Evolutionary conservation across 2,113 vertebrate species (phyloP), one percentile per base, ranked within the genome.

Genomic region (Ramphastos sulfuratus): DNA sequence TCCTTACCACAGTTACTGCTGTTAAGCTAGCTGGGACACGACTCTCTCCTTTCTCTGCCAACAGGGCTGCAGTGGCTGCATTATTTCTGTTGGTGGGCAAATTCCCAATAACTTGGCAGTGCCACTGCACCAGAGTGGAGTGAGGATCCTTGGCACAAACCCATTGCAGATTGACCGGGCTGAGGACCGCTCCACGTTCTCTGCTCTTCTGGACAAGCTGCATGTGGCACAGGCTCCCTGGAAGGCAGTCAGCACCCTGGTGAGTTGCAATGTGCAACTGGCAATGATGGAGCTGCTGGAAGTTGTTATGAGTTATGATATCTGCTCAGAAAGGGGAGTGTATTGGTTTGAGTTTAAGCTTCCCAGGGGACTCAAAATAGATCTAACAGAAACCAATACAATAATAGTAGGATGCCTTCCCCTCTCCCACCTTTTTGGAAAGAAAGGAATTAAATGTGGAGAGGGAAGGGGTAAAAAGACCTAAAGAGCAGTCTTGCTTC

Each of bases 51-150:
- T 66, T 89, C n/a, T 86, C 67, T 90, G 39, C 65, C 64, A 23
- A 31, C 92, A 99, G 99, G 98, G 97, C 9, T 99, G 99, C 85
- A 97, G 94, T 35, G 99, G 99, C 64, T 99, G 98, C 97, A 99
- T 99, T 55, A 98, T 99, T 87, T 99, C 99, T 31, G 99, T 99
- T 0, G 99, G 99, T 5, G 99, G 99, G 23, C 99, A 99, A 97
- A 99, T 99, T 93, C 99, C 99, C 59, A 99, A 99, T 94, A 99
- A 99, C 94, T 90, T 99, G 96, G 99, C 99, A 1, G 95, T 98
- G 33, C 99, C 99, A 1, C 91, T 99, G 46, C 97, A 98, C 93
- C 97, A 94, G 93, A 99, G 95, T 7, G 98, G 98, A 11, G 98
- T 99, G 87, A 98, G 98, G 87, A 98, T 99, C 94, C 98, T 99